These are phyloP conservation scores for Tauraco erythrolophus DNA, from an alignment of 2,113 vertebrate species.

Conservation along the genomic window DNA sequence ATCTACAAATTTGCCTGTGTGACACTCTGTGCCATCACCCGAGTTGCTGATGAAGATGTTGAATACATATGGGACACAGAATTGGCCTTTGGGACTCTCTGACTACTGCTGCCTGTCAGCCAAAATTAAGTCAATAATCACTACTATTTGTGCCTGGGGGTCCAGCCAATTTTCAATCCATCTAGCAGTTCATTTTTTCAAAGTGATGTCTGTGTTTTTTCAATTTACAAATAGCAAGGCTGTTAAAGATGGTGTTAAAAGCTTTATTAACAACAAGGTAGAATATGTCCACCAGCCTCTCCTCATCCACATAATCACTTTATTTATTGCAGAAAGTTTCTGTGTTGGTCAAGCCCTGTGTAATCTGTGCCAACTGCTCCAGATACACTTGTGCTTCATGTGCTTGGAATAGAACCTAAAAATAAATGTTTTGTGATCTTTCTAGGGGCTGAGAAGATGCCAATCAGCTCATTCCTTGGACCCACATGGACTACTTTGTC, in stretches of 20 bases:
- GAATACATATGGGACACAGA: neutral
- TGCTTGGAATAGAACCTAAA: neutral
- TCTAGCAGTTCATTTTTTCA: neutral
- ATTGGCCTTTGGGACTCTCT: neutral
- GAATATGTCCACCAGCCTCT: neutral
- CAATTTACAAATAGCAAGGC: neutral
- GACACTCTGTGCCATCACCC: neutral
- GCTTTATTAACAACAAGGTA: neutral
- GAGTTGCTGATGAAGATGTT: neutral
- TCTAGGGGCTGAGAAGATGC: neutral
- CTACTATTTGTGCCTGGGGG: rapidly evolving
- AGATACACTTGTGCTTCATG: rapidly evolving
- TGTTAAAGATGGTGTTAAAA: neutral
- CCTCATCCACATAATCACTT: neutral
- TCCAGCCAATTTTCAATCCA: neutral
- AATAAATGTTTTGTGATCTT: neutral
- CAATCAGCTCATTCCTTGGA: neutral
- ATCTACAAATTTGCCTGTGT: neutral
- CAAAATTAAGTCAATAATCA: neutral
- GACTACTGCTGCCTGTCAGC: neutral
- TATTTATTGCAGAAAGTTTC: neutral
- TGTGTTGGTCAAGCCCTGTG: neutral
- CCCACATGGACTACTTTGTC: neutral
- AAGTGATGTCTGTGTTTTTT: neutral
- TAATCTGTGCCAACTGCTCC: neutral